Evolutionary conservation across 2,113 vertebrate species (phyloP), one percentile per base, ranked within the genome.

Genomic region (Amblyopsis rosae): DNA sequence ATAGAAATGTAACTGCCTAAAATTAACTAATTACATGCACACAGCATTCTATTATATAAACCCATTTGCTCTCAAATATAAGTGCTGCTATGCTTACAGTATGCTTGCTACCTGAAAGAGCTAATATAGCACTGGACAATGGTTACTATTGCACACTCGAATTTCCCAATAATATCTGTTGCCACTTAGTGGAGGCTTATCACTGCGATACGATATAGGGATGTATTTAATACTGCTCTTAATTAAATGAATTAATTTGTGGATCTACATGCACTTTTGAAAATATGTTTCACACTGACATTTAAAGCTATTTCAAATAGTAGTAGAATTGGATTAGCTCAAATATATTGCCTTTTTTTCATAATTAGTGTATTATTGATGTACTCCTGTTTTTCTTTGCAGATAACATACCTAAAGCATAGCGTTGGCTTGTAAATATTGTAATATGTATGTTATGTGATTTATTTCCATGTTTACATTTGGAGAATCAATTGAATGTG

Each of bases 401-500:
- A 62, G 61, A 49, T 70, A 59, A 61, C 61, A 65, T 73, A 63
- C 33, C 53, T 57, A 70, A 76, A 69, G 67, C 66, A 68, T 72
- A 76, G 71, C 75, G 74, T 81, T 83, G 65, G 75, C 57, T 59
- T 87, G 87, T 88, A 84, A 67, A 77, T 82, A 82, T 47, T 77
- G 82, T 79, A 68, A 76, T 51, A 66, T 41, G 68, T 80, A 73
- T 82, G 76, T 59, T 69, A 71, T 54, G 78, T 87, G 67, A 74
- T 79, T 84, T 26, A 66, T 77, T 81, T 76, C 79, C 77, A 70
- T 79, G 86, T 91, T 91, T 91, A 88, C 83, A 86, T 85, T 64
- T 51, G 61, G 72, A 74, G 65, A 87, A 79, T 80, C 70, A 67
- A 76, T 57, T 70, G 66, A 88, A 83, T 80, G 75, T 49, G 58